Evolutionary conservation across 1,140 invertebrate genomes (phyloP).

Genomic region (Contarinia nasturtii): DNA sequence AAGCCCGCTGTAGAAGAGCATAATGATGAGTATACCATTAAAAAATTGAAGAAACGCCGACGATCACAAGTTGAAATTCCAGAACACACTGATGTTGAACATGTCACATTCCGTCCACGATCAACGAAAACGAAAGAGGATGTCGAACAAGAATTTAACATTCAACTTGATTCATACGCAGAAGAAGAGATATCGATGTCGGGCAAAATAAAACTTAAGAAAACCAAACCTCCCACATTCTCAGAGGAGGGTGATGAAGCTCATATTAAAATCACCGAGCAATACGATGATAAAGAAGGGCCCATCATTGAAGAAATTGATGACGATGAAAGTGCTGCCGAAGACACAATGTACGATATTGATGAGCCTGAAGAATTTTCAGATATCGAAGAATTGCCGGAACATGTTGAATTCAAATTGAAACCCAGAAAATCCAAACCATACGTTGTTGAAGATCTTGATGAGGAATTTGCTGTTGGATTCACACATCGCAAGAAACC

Average conservation of each 20-base stretch:
- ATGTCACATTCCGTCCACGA: conserved; percentile 52
- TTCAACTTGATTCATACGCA: conserved; percentile 60
- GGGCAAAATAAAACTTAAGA: conserved; percentile 56
- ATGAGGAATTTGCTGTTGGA: conserved; percentile 35
- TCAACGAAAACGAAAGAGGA: conserved; percentile 55
- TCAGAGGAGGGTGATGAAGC: conserved; percentile 51
- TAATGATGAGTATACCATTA: conserved; percentile 48
- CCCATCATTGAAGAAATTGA: conserved; percentile 49
- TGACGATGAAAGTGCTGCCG: conserved; percentile 33
- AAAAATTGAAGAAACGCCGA: conserved; percentile 44
- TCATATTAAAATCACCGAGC: conserved; percentile 47
- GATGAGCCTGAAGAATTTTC: conserved; percentile 33
- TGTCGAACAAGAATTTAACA: conserved; percentile 70
- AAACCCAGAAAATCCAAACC: conserved; percentile 26
- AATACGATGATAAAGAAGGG: conserved; percentile 40
- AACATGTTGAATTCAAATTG: conserved; percentile 32
- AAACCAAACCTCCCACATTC: conserved; percentile 46
- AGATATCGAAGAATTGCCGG: conserved; percentile 25
- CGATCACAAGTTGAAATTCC: conserved; percentile 36
- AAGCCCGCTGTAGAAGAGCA: conserved; percentile 43
- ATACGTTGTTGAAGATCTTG: conserved; percentile 20
- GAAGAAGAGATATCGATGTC: conserved; percentile 73
- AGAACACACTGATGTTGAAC: conserved; percentile 49
- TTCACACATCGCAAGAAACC: conserved; percentile 24
- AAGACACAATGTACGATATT: conserved; percentile 39